Base-by-base conservation (phyloP, 2,888 invertebrate species). In the Drosophila trichaetosa region DNA sequence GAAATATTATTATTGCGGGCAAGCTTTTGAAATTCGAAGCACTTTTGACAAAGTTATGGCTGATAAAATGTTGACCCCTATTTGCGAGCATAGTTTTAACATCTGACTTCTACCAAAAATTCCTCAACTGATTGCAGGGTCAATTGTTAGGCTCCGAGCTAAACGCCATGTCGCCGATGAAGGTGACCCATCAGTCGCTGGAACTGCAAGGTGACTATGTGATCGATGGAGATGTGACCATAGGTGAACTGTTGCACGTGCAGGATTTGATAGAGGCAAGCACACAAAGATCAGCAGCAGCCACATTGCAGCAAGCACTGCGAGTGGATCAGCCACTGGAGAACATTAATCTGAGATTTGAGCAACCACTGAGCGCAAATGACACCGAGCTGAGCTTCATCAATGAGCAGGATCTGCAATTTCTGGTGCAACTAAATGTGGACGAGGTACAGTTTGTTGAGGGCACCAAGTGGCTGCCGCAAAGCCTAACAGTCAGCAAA, bases 391-490 rank as follows among this genome's bases (percentile, higher is more conserved):
- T 92, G 2, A 93, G 94, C 78, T 90, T 90, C 65, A 93, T 95
- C 63, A 94, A 94, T 75, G 92, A 91, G 1, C 79, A 94, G 16
- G 92, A 94, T 73, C 79, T 94, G 16, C 82, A 91, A 34, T 87
- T 92, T 33, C 93, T 94, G 80, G 91, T 94, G 3, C 91, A 92
- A 60, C 91, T 92, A 27, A 93, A 94, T 73, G 83, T 80, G 2
- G 83, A 93, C 4, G 91, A 93, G 24, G 75, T 92, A 34, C 93
- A 94, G 83, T 76, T 92, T 13, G 92, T 95, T 56, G 91, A 92
- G 31, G 95, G 94, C 10, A 78, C 76, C 48, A 95, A 95, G 84
- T 86, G 80, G 5, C 94, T 95, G 74, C 81, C 83, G 4, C 92
- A 94, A 82, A 72, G 63, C 10, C 79, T 95, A 16, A 79, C 87